phyloP scores from a whole-genome alignment of 37 sponge, comb jelly and placozoan species.

The Cladorhizidae sp. region DNA sequence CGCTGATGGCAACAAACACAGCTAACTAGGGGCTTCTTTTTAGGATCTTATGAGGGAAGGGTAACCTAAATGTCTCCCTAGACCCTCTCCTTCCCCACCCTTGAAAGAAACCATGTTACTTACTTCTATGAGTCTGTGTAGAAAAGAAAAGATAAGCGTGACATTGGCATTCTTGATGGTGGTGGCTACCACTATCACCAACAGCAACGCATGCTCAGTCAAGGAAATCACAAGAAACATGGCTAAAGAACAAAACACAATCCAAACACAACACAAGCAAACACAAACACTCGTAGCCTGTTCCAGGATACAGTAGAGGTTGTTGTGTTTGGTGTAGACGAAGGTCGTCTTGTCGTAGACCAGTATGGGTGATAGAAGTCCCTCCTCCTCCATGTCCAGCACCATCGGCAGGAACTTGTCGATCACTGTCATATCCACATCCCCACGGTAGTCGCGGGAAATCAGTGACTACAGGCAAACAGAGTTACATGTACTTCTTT shows the following conservation, averaged over 20 bases:
- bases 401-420: slow-evolving; percentile 97
- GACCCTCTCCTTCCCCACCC: too few species aligned
- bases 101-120: not conserved
- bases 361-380: slow-evolving; percentile 79
- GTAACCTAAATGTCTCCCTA: too few species aligned
- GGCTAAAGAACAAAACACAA: not conserved
- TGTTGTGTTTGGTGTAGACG: slow-evolving; percentile 98
- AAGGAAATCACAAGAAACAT: not conserved
- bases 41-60: too few species aligned
- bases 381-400: slow-evolving; percentile 94
- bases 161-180: slow-evolving; percentile 98
- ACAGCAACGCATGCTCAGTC: not conserved
- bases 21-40: too few species aligned
- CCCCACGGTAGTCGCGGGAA: slow-evolving; percentile 94
- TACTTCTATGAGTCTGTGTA: slow-evolving; percentile 91
- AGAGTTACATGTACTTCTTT: too few species aligned
- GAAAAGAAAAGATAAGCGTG: slow-evolving; percentile 89
- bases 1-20: too few species aligned
- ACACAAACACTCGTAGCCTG: not conserved
- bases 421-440: slow-evolving; percentile 84
- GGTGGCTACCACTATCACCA: slow-evolving; percentile 84
- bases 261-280: not conserved
- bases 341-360: slow-evolving; percentile 91
- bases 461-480: slow-evolving; percentile 78
- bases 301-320: slow-evolving; percentile 90